phyloP scores from a whole-genome alignment of 2,888 invertebrate genomes.

The Apeira syringaria region DNA sequence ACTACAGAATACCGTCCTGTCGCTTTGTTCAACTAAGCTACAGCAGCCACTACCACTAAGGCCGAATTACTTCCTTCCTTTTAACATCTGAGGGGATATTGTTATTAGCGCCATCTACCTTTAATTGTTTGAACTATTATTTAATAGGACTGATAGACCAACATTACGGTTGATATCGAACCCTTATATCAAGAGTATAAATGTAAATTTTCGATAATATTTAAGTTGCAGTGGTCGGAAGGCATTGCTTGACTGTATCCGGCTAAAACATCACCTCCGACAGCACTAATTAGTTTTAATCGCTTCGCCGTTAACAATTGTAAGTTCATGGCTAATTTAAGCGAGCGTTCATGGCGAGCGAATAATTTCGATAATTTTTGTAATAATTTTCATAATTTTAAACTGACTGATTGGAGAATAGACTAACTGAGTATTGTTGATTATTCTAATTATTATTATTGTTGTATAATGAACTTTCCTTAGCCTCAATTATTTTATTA shows the following conservation, averaged over 20 bases:
- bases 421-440: not conserved
- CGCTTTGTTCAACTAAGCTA: too few species aligned
- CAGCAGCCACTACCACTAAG: too few species aligned
- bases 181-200: too few species aligned
- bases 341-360: conserved; percentile 1
- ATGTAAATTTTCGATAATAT: too few species aligned
- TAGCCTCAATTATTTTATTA: too few species aligned
- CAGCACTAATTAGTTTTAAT: conserved; percentile 11
- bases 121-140: too few species aligned
- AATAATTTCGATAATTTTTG: conserved; percentile 5
- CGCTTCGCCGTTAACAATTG: conserved; percentile 2
- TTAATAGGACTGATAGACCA: too few species aligned
- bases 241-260: not conserved
- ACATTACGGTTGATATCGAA: too few species aligned
- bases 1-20: too few species aligned
- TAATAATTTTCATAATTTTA: not conserved
- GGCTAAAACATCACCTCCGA: not conserved
- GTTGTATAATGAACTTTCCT: not conserved
- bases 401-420: not conserved
- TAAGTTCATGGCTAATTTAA: conserved; percentile 18
- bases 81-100: too few species aligned
- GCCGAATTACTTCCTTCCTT: too few species aligned
- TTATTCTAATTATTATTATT: not conserved
- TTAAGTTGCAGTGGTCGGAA: not conserved
- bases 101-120: too few species aligned